phyloP scores from a whole-genome alignment of 2,797 vertebrate species.

The Rallus crepitans region DNA sequence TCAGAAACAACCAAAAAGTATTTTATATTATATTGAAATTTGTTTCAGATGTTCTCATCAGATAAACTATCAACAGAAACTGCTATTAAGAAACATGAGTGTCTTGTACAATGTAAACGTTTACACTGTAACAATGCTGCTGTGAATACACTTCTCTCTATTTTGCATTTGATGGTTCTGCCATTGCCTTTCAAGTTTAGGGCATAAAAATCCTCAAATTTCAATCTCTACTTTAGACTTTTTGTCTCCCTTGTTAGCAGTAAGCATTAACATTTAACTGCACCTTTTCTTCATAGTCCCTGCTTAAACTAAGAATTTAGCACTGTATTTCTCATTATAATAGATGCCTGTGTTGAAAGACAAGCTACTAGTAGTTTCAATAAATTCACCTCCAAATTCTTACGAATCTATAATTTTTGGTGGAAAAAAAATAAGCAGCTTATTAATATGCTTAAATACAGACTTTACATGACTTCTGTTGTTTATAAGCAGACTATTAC shows the following conservation, averaged over 20 bases:
- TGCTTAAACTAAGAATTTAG: not conserved
- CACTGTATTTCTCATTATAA: not conserved
- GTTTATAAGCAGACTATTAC: not conserved
- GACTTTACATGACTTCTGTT: not conserved
- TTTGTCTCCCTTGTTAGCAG: not conserved
- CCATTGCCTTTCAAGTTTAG: not conserved
- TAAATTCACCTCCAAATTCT: not conserved
- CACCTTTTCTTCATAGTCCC: not conserved
- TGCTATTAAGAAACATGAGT: not conserved
- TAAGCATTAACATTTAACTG: not conserved
- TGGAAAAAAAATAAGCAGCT: not conserved
- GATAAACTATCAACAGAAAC: not conserved
- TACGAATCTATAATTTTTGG: not conserved
- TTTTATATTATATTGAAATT: not conserved
- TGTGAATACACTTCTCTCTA: not conserved
- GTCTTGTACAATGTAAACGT: not conserved
- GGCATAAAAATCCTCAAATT: not conserved
- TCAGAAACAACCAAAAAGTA: not conserved
- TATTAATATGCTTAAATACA: not conserved
- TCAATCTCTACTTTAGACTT: not conserved
- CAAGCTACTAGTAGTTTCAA: not conserved
- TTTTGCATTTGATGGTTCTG: not conserved
- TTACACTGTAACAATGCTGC: not conserved
- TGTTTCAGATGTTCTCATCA: not conserved
- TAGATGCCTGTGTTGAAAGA: not conserved